These are phyloP conservation scores for Apostichopus californicus DNA, from an alignment of 35 echinoderm and acorn worm genomes.

Conservation along the genomic window DNA sequence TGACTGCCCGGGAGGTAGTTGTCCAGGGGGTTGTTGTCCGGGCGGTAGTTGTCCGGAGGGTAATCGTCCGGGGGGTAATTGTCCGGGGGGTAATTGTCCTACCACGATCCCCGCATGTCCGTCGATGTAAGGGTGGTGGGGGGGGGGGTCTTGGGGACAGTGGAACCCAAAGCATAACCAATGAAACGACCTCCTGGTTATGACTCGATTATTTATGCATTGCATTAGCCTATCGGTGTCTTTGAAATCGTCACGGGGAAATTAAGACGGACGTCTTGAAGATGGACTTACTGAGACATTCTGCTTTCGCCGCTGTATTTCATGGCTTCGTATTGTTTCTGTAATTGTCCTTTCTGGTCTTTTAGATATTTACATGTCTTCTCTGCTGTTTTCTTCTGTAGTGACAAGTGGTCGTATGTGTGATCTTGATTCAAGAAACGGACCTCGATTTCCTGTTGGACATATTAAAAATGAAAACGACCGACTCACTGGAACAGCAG, in stretches of 20 bases:
- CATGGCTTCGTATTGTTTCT: slow-evolving; percentile 89
- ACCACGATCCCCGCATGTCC: no score
- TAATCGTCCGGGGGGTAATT: no score
- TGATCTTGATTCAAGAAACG: slow-evolving; percentile 80
- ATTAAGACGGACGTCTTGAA: neutral
- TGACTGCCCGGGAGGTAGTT: no score
- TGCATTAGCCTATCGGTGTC: neutral
- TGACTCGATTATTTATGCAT: neutral
- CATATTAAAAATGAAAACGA: neutral
- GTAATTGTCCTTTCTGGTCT: slow-evolving; percentile 77
- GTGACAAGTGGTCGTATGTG: slow-evolving; percentile 69
- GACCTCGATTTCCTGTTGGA: slow-evolving; percentile 76
- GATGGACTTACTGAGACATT: slow-evolving; percentile 84
- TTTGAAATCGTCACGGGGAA: no score
- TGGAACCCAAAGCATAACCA: no score
- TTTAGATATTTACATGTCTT: slow-evolving; percentile 79
- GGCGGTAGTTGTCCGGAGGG: no score
- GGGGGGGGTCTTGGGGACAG: neutral
- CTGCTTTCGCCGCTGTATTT: slow-evolving; percentile 98
- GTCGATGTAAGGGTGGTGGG: neutral
- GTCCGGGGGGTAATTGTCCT: no score
- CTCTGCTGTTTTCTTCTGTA: slow-evolving; percentile 71
- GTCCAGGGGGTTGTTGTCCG: no score
- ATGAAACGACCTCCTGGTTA: neutral
- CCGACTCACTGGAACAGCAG: no score